A percentile compares a stretch with the other conserved stretches of the same genome.
phyloP scores from a whole-genome alignment of 2,113 vertebrate genomes.

The Mobula hypostoma region DNA sequence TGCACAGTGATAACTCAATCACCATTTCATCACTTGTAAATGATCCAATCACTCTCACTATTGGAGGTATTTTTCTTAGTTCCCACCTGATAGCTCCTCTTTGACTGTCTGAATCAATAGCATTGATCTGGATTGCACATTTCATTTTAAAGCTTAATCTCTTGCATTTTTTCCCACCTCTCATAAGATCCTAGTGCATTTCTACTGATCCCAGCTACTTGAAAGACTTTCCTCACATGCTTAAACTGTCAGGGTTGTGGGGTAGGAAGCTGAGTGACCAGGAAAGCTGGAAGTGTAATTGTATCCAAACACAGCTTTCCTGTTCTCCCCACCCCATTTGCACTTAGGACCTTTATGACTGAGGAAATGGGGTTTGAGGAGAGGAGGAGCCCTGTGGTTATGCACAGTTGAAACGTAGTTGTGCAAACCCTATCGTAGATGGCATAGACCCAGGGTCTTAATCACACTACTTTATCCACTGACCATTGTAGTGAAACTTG shows the following conservation, averaged over 20 bases:
- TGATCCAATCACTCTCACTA: constrained; percentile 19
- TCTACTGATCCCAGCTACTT: background rate
- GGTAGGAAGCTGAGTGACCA: background rate
- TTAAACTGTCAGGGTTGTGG: background rate
- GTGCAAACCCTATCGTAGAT: background rate
- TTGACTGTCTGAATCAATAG: background rate
- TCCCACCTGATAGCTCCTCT: constrained; percentile 10
- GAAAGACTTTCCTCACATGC: background rate
- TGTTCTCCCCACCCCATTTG: background rate
- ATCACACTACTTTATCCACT: background rate
- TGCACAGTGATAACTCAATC: background rate
- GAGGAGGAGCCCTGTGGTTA: background rate
- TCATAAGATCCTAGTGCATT: background rate
- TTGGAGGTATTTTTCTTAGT: constrained; percentile 11
- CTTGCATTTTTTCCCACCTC: background rate
- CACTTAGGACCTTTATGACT: background rate
- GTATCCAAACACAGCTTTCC: background rate
- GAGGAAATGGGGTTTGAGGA: background rate
- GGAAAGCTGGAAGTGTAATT: background rate
- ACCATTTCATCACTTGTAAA: constrained; percentile 22
- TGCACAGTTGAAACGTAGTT: background rate
- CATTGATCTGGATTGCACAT: constrained; percentile 8
- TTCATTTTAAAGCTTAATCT: background rate
- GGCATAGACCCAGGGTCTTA: background rate
- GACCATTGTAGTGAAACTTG: too few species aligned